Evolutionary conservation across 2,888 invertebrate genomes (phyloP), one percentile per base, ranked within the genome.

Genomic region (Caenorhabditis becei): DNA sequence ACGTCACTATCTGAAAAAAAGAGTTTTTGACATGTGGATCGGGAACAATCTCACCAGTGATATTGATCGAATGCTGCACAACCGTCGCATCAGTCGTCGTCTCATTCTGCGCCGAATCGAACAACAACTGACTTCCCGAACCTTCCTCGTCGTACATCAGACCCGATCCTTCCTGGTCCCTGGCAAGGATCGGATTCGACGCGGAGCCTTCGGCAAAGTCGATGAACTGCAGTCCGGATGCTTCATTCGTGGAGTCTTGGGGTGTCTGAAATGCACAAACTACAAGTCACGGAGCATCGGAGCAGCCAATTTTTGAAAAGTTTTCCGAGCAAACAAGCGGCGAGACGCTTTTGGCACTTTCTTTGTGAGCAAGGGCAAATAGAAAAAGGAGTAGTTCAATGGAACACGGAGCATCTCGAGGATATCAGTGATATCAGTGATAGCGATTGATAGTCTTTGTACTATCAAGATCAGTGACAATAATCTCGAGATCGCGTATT

Each of bases 1-100:
- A 66, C 78, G 65, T 78, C 78, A 71, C 53, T 53, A 66, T 78
- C 78, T 78, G 65, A 71, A 78, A 44, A 11, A 51, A 51, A 37
- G 28, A 10, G 28, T 32, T 32, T 49, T 51, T 28, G 16, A 35
- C 51, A 23, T 11, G 47, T 32, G 23, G 28, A 49, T n/a, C 3
- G 4, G 10, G 4, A 11, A 3, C 8, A 37, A 8, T 11, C 70
- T 71, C 16, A 78, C 78, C 61, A 16, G 78, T 78, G 24, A 78
- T 51, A 71, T 71, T 78, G 54, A 78, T 78, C 18, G 54, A 24
- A 18, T 78, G 71, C 32, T 53, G 28, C 35, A 78, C 44, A 14
- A 61, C 65, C 3, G 28, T 58, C 4, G 44, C 14, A 14, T 32
- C 56, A 16, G 62, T 23, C 20, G 54, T 77, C 23, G 53, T 51